phyloP scores from a whole-genome alignment of 2,113 vertebrate genomes.

The Poeciliopsis occidentalis region DNA sequence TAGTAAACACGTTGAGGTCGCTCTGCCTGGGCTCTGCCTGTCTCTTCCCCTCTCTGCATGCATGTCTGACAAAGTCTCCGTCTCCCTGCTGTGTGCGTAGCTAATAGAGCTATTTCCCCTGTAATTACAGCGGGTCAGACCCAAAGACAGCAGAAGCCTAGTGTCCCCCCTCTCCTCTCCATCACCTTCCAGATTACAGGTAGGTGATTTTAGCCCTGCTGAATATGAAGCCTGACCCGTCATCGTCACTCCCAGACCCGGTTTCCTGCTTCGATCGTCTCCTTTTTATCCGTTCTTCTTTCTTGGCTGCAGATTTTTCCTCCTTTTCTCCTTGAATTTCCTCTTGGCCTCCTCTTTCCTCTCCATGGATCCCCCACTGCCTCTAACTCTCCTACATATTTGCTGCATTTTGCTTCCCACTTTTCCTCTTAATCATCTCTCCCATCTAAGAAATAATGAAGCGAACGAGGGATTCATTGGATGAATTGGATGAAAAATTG shows the following conservation, averaged over 20 bases:
- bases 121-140: conserved; percentile 89
- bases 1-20: conserved; percentile 1
- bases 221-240: conserved; percentile 14
- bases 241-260: neutral
- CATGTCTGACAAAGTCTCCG: conserved; percentile 39
- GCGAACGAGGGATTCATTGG: no score
- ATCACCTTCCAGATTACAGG: conserved; percentile 92
- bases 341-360: neutral
- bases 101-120: conserved; percentile 81
- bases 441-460: neutral
- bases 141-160: conserved; percentile 84
- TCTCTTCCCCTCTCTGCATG: conserved; percentile 9
- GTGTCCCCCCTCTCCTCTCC: conserved; percentile 86
- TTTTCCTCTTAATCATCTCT: neutral
- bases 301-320: neutral
- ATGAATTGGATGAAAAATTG: neutral
- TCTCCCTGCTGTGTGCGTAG: conserved; percentile 39
- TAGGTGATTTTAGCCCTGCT: conserved; percentile 73
- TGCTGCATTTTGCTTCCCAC: neutral
- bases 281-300: neutral
- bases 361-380: neutral
- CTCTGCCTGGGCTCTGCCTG: conserved; percentile 14
- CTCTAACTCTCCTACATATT: no score
- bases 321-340: neutral
- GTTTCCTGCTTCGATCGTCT: neutral